Base-by-base conservation (phyloP, 2,888 invertebrate genomes). In the Synanthedon myopaeformis region DNA sequence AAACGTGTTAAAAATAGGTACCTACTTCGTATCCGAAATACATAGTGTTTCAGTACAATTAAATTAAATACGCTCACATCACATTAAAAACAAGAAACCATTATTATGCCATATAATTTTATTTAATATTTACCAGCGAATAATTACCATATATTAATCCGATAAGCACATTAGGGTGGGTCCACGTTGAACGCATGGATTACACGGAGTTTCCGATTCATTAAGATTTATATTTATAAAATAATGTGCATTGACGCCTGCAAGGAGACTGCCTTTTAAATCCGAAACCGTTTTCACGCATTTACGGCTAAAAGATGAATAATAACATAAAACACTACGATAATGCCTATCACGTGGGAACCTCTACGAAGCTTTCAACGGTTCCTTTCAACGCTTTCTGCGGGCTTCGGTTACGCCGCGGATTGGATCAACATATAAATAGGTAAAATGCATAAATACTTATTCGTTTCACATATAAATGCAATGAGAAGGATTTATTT, bases 191-290 rank as follows among this genome's bases (percentile, higher is more conserved):
- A 62, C 58, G 60, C 35, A 52, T 58, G 58, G 61, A 61, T 57
- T 57, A 45, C 48, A 51, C 42, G 55, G 51, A 54, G 61, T 54
- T 63, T 61, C 56, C 57, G 59, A 67, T 66, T 69, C 65, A 69
- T 70, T 69, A 65, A 62, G 59, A 64, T 67, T 69, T 66, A 67
- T 64, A 62, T 65, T 63, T 67, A 63, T 68, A 68, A 70, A 70
- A 70, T 67, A 69, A 64, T 61, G 61, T 64, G 66, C 65, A 63
- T 61, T 63, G 62, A 66, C 64, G 66, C 68, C 60, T 51, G 56
- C 60, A 61, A 64, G 66, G 49, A 19, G n/a, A 13, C 45, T 49
- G 49, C 49, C 49, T 49, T 49, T 10, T 49, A 49, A 56, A 58
- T 23, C 53, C 59, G 59, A 53, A 59, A 57, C 59, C 55, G 61